These are phyloP conservation scores for Speoplatyrhinus poulsoni DNA, from an alignment of 2,113 vertebrate genomes.

Conservation along the genomic window DNA sequence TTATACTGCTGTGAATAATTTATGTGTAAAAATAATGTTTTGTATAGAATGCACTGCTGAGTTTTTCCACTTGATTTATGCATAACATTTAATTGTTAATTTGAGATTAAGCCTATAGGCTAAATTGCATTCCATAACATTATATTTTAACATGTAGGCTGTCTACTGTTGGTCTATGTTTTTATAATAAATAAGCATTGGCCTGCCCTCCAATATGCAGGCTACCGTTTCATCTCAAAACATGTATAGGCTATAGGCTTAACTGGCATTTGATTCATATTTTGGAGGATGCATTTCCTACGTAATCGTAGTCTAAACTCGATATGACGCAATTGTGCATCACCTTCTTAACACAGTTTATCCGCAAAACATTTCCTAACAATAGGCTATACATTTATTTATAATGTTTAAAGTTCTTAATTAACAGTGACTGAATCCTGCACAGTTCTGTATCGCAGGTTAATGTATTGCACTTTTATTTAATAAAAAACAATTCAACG, in stretches of 20 bases:
- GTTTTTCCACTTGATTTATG: constrained; percentile 25
- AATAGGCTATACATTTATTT: constrained; percentile 80
- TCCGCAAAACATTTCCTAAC: constrained; percentile 76
- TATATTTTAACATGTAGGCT: background rate
- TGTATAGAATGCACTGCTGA: constrained; percentile 63
- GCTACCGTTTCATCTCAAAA: no score
- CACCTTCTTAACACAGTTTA: constrained; percentile 83
- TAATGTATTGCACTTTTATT: constrained; percentile 97
- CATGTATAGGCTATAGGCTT: no score
- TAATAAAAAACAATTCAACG: constrained; percentile 82
- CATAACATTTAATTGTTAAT: constrained; percentile 2
- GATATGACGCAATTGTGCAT: constrained; percentile 56
- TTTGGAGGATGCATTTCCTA: constrained; percentile 20
- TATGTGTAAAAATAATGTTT: constrained; percentile 81
- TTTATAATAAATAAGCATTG: background rate
- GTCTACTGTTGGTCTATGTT: background rate
- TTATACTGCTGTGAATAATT: constrained; percentile 88
- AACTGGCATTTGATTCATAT: no score
- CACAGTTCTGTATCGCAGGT: constrained; percentile 82
- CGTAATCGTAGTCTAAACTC: constrained; percentile 44
- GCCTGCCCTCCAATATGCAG: background rate
- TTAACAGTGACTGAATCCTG: constrained; percentile 77
- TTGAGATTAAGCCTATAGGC: background rate
- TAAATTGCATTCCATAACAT: constrained; percentile 11
- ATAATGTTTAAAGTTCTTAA: constrained; percentile 83